A percentile compares a stretch with the other conserved stretches of the same genome.
phyloP scores from a whole-genome alignment of 1,140 invertebrate genomes.

The Oppia nitens region DNA sequence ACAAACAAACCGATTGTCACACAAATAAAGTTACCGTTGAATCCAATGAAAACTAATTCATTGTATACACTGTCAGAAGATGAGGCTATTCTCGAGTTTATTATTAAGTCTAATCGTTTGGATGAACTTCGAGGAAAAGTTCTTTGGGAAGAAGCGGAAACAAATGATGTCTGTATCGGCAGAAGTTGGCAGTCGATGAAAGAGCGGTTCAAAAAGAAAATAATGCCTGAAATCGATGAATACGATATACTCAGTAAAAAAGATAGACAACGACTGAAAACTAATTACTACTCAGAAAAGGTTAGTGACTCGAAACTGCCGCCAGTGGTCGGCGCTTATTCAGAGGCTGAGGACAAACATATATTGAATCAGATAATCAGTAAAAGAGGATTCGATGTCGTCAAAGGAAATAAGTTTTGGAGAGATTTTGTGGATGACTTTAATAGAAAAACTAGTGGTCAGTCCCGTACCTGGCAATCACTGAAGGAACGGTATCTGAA shows the following conservation, averaged over 20 bases:
- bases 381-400: neutral
- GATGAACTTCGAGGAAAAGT: neutral
- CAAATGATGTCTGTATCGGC: neutral
- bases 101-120: neutral
- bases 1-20: neutral
- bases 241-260: neutral
- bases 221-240: neutral
- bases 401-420: neutral
- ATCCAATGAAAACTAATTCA: too few relatives aligned
- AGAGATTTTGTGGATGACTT: neutral
- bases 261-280: neutral
- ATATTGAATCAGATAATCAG: neutral
- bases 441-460: neutral
- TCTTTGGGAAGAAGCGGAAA: neutral
- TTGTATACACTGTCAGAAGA: neutral
- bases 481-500: neutral
- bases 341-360: neutral
- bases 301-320: neutral
- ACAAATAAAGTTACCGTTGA: too few relatives aligned
- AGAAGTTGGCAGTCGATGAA: neutral
- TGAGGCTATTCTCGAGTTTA: neutral
- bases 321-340: neutral
- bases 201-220: neutral
- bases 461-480: neutral
- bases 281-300: neutral